Conservation (phyloP, 2,888 invertebrate species). For the Lissocephala sabroskyi region DNA sequence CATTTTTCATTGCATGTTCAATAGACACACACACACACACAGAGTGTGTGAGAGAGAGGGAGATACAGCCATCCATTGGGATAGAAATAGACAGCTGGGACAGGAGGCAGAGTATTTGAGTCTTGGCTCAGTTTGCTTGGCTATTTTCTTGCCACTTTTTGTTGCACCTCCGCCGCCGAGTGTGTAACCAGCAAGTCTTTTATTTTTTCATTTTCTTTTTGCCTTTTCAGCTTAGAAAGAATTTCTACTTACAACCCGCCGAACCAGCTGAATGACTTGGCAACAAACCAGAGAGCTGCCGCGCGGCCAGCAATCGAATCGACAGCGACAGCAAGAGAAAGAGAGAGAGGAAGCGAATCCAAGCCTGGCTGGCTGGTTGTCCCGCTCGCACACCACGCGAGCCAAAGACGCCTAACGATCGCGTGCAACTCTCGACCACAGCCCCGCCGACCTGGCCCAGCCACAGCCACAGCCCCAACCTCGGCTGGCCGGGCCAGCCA, state of each 20-base stretch:
- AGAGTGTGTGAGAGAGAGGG: background rate
- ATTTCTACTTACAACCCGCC: conserved; percentile 25
- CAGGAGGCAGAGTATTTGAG: background rate
- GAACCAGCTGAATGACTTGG: conserved; percentile 32
- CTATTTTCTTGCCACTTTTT: conserved; percentile 30
- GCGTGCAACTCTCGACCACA: conserved; percentile 38
- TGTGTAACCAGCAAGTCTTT: no score
- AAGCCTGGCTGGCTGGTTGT: background rate
- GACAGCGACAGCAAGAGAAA: conserved; percentile 10
- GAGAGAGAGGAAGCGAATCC: background rate
- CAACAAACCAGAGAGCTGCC: conserved; percentile 3
- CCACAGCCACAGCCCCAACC: conserved; percentile 4
- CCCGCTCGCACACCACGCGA: background rate
- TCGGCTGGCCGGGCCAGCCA: conserved; percentile 6
- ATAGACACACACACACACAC: conserved; percentile 10
- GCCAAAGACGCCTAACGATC: conserved; percentile 15
- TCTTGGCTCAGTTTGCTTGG: conserved; percentile 6
- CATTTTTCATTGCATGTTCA: conserved; percentile 33
- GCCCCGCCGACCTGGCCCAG: conserved; percentile 7
- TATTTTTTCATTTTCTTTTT: no score
- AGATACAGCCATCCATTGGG: background rate
- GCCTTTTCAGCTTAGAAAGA: conserved; percentile 34
- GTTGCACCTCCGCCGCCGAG: no score
- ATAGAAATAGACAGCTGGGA: background rate
- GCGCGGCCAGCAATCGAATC: background rate